Evolutionary conservation across 2,113 vertebrate species (phyloP), one percentile per base, ranked within the genome.

Genomic region (Dasyurus viverrinus): DNA sequence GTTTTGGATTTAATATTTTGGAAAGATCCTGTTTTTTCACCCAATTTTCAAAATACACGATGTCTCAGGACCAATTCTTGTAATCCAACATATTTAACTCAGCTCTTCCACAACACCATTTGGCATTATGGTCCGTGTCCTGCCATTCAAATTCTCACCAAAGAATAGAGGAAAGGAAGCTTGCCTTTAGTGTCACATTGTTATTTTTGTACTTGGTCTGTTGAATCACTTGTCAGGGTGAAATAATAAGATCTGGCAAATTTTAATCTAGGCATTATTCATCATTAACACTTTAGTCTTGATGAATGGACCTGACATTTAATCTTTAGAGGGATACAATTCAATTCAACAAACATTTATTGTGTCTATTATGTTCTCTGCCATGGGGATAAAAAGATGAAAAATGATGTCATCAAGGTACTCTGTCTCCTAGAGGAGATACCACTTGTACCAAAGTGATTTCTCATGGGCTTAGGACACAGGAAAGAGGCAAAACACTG

Each of bases 231-330:
- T 84, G 16, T 84, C 68, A 84, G 68, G n/a, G n/a, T 84, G n/a
- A 84, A 36, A 36, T 90, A 89, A 93, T 48, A 89, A 89, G 36
- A 5, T 30, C 95, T 94, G n/a, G 4, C n/a, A 90, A 84, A n/a
- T 92, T 91, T 93, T 94, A 97, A 95, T 36, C 22, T 94, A 94
- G 57, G 1, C 52, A 92, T 91, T 95, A 84, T 84, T 84, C 68
- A 84, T 84, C 68, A 42, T 84, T 84, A 84, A 84, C n/a, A 84
- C 68, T 84, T 84, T 84, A 84, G 11, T 92, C 47, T 68, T 93
- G 91, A 90, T 95, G 19, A 47, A 54, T 84, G 68, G n/a, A 84
- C 68, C n/a, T 84, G 68, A 84, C 68, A 42, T 84, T 84, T 42
- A 84, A 84, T 84, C 68, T 84, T 84, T 84, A 84, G 68, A 84